Conservation (phyloP, 23 tunicate species). For the Oikopleura vanhoeffeni region DNA sequence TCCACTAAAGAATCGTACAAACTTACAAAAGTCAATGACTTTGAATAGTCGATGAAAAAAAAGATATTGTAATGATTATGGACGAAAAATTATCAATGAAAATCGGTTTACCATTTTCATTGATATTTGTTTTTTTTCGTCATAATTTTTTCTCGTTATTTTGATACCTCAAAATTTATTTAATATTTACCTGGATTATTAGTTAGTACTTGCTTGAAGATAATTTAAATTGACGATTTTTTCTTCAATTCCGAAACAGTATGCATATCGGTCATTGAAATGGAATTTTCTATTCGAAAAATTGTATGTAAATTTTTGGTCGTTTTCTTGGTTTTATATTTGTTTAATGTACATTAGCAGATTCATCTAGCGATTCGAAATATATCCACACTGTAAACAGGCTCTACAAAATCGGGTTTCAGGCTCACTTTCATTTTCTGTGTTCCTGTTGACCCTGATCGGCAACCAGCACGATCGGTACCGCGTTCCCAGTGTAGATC, state of each 20-base stretch:
- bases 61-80: too few species aligned
- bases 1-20: too few species aligned
- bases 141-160: too few species aligned
- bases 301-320: not conserved
- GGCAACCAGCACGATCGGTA: not conserved
- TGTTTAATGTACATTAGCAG: not conserved
- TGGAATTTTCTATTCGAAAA: not conserved
- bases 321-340: not conserved
- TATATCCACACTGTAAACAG: not conserved
- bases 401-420: not conserved
- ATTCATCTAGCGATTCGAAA: not conserved
- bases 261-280: not conserved
- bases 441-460: not conserved
- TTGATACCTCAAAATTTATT: too few species aligned
- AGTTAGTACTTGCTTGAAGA: conserved; percentile 7
- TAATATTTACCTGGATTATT: not conserved
- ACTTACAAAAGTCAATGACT: too few species aligned
- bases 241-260: not conserved
- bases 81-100: too few species aligned
- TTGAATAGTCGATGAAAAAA: too few species aligned
- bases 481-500: not conserved
- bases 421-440: not conserved
- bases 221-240: not conserved
- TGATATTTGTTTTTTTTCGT: too few species aligned
- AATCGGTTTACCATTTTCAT: too few species aligned